Evolutionary conservation across 2,797 vertebrate genomes (phyloP), one percentile per base, ranked within the genome.

Genomic region (Amniataba percoides): DNA sequence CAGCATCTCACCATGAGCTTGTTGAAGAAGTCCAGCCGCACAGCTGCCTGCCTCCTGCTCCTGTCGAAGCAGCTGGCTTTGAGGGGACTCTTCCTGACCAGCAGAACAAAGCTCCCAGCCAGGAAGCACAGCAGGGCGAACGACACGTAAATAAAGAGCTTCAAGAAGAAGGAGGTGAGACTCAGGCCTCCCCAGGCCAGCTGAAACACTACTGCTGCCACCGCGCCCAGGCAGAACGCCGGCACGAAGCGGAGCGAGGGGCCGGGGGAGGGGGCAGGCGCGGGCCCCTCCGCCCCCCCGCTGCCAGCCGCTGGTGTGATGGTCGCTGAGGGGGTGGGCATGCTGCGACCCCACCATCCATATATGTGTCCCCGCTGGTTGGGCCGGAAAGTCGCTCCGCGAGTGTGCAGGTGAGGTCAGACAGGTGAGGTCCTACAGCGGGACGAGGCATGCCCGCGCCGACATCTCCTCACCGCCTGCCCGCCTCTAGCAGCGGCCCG

Each of bases 91-190:
- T 94, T 95, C 63, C 92, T 91, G 69, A 94, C 92, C 5, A 96
- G 91, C 73, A 95, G 81, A 10, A 92, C 94, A 43, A 95, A 88
- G 75, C 93, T 92, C 36, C 96, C 96, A 9, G 95, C 88, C 84
- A 95, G 83, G 64, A 96, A 94, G 77, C 95, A 96, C 65, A 95
- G 79, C 19, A 96, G 78, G 18, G 93, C 94, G 74, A 96, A 95
- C 0, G 95, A 95, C 42, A 94, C 89, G 68, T 95, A 96, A 73
- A 96, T 84, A 80, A 96, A 95, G 36, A 96, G 87, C 91, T 95
- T 95, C 45, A 96, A 82, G 85, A 96, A 90, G 85, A 96, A 93
- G 31, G 94, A 95, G 67, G 95, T 95, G 69, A 96, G 89, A 48
- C 89, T 92, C 81, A 95, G 86, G 65, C 94, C 94, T 74, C 95